Conservation (phyloP, 2,113 vertebrate species). For the Haemorhous mexicanus region DNA sequence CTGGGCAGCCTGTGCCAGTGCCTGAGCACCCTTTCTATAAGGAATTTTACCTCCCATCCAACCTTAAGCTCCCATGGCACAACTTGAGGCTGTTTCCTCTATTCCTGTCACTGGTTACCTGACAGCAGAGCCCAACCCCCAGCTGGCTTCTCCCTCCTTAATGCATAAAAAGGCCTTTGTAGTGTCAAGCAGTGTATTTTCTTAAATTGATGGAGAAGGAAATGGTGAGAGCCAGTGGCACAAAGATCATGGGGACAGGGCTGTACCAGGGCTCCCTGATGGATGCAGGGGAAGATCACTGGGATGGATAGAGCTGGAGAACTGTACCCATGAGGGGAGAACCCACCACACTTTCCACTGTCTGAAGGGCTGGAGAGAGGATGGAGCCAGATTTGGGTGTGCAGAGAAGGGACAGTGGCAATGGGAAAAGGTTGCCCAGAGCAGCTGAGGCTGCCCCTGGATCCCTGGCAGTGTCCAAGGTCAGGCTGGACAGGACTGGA, state of each 20-base stretch:
- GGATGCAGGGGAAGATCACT: not conserved
- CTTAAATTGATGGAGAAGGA: not conserved
- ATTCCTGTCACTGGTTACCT: not conserved
- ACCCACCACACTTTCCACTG: not conserved
- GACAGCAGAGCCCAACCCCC: not conserved
- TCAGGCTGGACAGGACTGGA: fast-evolving
- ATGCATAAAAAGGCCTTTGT: not conserved
- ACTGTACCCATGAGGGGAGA: not conserved
- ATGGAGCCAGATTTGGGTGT: not conserved
- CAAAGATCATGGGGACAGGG: not conserved
- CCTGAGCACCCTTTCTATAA: not conserved
- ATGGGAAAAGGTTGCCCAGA: not conserved
- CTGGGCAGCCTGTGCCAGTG: not conserved
- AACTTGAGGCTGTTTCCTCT: not conserved
- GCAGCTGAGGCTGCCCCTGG: not conserved
- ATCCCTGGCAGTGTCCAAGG: not conserved
- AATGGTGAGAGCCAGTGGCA: not conserved
- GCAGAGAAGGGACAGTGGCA: not conserved
- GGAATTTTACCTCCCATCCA: not conserved
- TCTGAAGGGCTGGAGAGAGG: not conserved
- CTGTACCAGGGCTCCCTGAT: not conserved
- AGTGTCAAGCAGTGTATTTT: not conserved
- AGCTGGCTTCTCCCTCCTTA: not conserved
- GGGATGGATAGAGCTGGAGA: not conserved
- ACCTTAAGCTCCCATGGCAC: not conserved